These are phyloP conservation scores for Eremophila alpestris DNA, from an alignment of 2,797 vertebrate genomes.

Conservation along the genomic window DNA sequence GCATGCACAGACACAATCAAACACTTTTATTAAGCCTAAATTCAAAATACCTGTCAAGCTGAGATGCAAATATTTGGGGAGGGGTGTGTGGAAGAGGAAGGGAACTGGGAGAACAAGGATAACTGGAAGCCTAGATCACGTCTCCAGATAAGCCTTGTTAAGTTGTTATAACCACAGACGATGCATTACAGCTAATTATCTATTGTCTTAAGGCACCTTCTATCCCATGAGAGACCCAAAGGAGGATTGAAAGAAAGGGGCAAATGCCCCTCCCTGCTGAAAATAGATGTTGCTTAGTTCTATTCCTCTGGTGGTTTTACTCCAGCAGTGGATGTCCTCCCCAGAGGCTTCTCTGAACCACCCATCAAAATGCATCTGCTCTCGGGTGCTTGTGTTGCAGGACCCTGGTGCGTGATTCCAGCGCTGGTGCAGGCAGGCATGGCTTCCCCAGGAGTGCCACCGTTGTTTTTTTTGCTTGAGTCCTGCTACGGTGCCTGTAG, in stretches of 20 bases:
- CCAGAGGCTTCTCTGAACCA: background rate
- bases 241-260: background rate
- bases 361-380: background rate
- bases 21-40: background rate
- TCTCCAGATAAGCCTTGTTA: conserved; percentile 16
- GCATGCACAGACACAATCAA: background rate
- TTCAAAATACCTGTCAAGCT: background rate
- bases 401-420: background rate
- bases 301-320: background rate
- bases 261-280: background rate
- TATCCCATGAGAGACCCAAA: background rate
- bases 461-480: background rate
- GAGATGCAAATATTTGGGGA: conserved; percentile 9
- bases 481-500: conserved; percentile 18
- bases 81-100: background rate
- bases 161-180: background rate
- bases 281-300: background rate
- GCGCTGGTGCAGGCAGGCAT: background rate
- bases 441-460: background rate
- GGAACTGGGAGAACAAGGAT: conserved; percentile 47
- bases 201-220: conserved; percentile 1
- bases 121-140: conserved; percentile 38
- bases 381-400: background rate
- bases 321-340: background rate
- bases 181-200: background rate